These are phyloP conservation scores for Pachyseris speciosa DNA, from an alignment of 64 coral and sea anemone species.

Conservation along the genomic window DNA sequence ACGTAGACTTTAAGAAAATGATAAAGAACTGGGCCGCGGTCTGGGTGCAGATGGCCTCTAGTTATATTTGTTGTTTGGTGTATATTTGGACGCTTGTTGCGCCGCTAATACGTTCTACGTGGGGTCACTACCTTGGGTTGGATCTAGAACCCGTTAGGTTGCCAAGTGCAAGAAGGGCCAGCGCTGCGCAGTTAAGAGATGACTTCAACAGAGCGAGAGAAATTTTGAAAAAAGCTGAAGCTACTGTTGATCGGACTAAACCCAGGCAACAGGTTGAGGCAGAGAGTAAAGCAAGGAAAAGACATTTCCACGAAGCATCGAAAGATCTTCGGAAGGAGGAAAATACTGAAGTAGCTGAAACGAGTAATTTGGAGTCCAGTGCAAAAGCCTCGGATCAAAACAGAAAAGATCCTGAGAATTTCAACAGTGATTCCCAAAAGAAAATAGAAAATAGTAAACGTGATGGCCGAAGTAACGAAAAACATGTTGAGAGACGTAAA, in stretches of 20 bases:
- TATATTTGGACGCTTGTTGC: slow-evolving; percentile 97
- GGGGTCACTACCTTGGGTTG: slow-evolving; percentile 89
- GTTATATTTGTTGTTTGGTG: slow-evolving; percentile 92
- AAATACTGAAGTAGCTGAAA: not conserved
- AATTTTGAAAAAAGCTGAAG: slow-evolving; percentile 21
- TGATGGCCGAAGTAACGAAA: not conserved
- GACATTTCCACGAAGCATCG: not conserved
- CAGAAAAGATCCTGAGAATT: not conserved
- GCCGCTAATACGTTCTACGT: slow-evolving; percentile 84
- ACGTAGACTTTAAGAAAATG: slow-evolving; percentile 90
- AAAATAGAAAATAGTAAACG: not conserved
- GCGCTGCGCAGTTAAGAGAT: slow-evolving; percentile 69
- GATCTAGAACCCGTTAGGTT: slow-evolving; percentile 30
- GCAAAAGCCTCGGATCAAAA: not conserved
- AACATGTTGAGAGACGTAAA: not conserved
- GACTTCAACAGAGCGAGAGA: slow-evolving; percentile 64
- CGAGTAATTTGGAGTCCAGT: not conserved
- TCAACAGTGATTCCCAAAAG: not conserved
- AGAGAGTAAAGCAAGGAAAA: slow-evolving; percentile 6
- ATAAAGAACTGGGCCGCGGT: slow-evolving; percentile 98
- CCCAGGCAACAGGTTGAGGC: not conserved
- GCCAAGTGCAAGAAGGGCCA: slow-evolving; percentile 78
- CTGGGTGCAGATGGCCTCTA: slow-evolving; percentile 96
- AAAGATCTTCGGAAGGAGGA: not conserved
- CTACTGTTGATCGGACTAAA: not conserved